Evolutionary conservation across 1,140 invertebrate genomes (phyloP), one percentile per base, ranked within the genome.

Genomic region (Diachasma alloeum): DNA sequence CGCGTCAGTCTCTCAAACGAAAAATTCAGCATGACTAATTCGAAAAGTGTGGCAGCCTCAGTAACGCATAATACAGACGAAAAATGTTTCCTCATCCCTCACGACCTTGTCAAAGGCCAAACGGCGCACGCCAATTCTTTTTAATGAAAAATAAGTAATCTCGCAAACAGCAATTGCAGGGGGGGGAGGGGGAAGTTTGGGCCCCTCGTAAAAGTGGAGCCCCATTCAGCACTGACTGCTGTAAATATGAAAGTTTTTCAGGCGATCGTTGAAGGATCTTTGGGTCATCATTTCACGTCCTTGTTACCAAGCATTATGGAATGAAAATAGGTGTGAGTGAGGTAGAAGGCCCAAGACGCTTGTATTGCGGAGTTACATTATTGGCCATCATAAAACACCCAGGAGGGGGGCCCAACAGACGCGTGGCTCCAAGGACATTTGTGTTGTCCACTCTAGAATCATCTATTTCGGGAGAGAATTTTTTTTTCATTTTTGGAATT

Each of bases 91-190:
- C 48, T n/a, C 44, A 15, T 46, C 44, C 10, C 4, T 9, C 10
- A 63, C 15, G 59, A 63, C 59, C 59, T 26, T 63, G 22, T 5
- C 6, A 11, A 26, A 63, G 59, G 59, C 22, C 59, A 24, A 26
- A 15, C 11, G 59, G 37, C 72, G 31, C 66, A 70, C 72, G 42
- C 59, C 53, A 31, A 63, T n/a, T 56, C 26, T 69, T 79, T 79
- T 79, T 79, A 77, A 79, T 79, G 75, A 75, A 77, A 79, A 79
- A 63, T 79, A 77, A 77, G 75, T 77, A 77, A 79, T 79, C 46
- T 77, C 44, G 44, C 72, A 77, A 79, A 77, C 78, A 77, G 75
- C 31, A 31, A 72, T 42, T 11, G 39, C 39, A 9, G 10, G 39
- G 39, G 13, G 39, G 13, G 10, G 4, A 1, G 9, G 39, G 39